These are phyloP conservation scores for Apis laboriosa DNA, from an alignment of 1,140 invertebrate genomes.

Conservation along the genomic window DNA sequence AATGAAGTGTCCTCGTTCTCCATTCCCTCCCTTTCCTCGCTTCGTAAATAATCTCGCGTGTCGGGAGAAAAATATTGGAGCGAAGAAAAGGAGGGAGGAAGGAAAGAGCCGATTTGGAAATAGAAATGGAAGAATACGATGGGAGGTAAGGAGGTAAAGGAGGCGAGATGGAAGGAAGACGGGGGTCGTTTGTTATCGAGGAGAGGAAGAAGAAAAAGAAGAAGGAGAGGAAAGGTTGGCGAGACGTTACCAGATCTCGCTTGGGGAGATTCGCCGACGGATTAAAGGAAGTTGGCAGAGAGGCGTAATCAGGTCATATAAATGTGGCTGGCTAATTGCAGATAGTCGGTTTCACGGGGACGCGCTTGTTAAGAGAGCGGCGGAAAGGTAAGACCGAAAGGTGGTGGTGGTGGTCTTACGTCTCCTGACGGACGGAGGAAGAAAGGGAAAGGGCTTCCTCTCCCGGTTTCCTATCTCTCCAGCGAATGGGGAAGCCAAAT, in stretches of 20 bases:
- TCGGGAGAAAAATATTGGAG: background rate
- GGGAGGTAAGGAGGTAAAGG: background rate
- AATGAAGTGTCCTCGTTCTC: conserved; percentile 55
- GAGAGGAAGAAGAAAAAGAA: background rate
- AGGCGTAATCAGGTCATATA: conserved; percentile 69
- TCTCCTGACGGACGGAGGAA: conserved; percentile 36
- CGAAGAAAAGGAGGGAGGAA: background rate
- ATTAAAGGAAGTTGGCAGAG: conserved; percentile 53
- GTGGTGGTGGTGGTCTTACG: conserved; percentile 17
- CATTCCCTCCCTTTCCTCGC: background rate
- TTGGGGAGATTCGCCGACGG: background rate
- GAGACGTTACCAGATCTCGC: conserved; percentile 22
- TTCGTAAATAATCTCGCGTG: background rate
- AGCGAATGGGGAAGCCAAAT: conserved; percentile 62
- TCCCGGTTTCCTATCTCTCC: conserved; percentile 63
- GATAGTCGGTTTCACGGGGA: conserved; percentile 60
- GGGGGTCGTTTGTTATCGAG: background rate
- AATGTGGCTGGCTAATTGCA: conserved; percentile 73
- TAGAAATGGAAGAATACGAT: background rate
- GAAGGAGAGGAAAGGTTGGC: background rate
- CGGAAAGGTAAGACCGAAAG: conserved; percentile 49
- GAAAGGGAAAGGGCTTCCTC: background rate
- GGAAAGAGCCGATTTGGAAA: no score
- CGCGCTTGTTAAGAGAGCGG: conserved; percentile 34
- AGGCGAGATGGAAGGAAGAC: background rate